Conservation (phyloP, 2,113 vertebrate genomes). For the Stictonetta naevosa region DNA sequence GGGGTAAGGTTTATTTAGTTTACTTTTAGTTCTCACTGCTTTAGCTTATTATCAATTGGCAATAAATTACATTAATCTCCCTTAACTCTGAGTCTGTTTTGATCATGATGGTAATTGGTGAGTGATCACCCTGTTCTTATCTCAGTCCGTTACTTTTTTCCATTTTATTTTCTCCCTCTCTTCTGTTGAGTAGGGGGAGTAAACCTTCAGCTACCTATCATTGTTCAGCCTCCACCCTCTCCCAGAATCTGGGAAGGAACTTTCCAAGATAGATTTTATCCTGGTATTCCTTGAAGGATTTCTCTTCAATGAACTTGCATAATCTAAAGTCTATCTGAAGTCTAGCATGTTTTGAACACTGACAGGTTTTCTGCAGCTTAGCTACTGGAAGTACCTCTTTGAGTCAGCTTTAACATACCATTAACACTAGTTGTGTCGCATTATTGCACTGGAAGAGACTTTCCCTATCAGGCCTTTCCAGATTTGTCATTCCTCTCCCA, state of each 20-base stretch:
- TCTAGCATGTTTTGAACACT: not conserved
- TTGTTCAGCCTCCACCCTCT: not conserved
- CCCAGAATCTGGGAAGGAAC: not conserved
- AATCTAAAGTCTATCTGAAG: not conserved
- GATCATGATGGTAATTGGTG: not conserved
- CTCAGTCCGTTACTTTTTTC: not conserved
- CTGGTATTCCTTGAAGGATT: not conserved
- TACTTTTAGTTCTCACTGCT: not conserved
- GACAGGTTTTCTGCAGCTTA: not conserved
- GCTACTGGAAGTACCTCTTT: not conserved
- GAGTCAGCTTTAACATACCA: not conserved
- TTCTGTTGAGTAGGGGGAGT: not conserved
- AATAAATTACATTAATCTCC: not conserved
- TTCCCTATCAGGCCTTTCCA: not conserved
- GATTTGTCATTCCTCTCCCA: not conserved
- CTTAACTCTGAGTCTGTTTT: not conserved
- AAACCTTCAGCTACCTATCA: not conserved
- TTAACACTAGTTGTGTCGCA: not conserved
- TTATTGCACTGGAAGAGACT: not conserved
- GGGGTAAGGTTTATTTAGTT: not conserved
- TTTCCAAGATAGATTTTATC: not conserved
- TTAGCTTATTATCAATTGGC: not conserved
- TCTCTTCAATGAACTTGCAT: not conserved
- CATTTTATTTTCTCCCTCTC: not conserved
- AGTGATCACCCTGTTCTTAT: not conserved